Evolutionary conservation across 1,140 invertebrate genomes (phyloP).

Genomic region (Eumaeus atala): DNA sequence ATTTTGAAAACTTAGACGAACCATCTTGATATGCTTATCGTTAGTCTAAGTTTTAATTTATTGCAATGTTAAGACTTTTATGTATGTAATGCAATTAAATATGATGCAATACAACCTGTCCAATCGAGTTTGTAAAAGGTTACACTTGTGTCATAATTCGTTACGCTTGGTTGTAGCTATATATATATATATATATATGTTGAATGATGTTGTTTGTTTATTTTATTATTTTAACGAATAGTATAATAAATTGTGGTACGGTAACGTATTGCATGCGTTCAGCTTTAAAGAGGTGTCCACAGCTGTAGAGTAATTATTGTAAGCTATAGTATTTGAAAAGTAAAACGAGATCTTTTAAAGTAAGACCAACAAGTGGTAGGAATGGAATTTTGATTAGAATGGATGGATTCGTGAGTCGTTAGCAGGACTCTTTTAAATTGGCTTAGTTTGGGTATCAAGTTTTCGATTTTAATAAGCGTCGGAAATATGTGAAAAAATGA

Average conservation of each 20-base stretch:
- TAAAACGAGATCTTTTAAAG: constrained; percentile 9
- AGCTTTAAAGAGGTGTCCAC: constrained; percentile 24
- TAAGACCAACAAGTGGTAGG: neutral
- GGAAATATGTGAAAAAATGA: no score
- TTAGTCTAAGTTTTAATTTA: neutral
- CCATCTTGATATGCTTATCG: neutral
- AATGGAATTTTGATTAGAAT: neutral
- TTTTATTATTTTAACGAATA: neutral
- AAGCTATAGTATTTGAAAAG: constrained; percentile 17
- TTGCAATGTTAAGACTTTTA: no score
- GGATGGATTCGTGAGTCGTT: neutral
- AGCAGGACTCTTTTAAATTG: no score
- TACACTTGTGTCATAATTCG: neutral
- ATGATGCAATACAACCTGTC: neutral
- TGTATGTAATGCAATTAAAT: neutral
- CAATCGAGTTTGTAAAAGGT: constrained; percentile 1
- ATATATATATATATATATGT: constrained; percentile 9
- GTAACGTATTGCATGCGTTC: constrained; percentile 7
- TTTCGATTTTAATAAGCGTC: no score
- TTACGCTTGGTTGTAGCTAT: constrained; percentile 3
- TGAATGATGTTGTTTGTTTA: constrained; percentile 1
- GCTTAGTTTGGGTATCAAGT: no score
- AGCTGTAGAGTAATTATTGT: constrained; percentile 24
- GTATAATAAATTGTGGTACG: neutral
- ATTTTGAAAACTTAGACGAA: neutral